Conservation (phyloP, 1,140 invertebrate species). For the Holcopasites calliopsidis region DNA sequence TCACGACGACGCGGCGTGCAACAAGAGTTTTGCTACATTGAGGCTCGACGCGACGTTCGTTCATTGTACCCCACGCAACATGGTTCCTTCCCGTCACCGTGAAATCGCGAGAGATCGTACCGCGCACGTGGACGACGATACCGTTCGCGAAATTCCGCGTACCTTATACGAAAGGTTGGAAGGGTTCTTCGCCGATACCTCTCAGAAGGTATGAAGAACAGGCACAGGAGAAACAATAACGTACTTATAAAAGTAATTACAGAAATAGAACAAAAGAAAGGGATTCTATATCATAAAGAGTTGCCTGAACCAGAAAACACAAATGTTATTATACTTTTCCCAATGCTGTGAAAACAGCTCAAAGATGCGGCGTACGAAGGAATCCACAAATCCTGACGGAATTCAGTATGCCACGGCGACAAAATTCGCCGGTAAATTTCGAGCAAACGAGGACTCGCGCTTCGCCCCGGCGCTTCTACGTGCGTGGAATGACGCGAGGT, state of each 20-base stretch:
- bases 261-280: not conserved
- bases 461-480: constrained; percentile 43
- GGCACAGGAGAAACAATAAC: too few relatives aligned
- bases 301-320: too few relatives aligned
- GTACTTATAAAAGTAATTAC: too few relatives aligned
- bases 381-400: not conserved
- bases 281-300: too few relatives aligned
- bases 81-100: not conserved
- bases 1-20: not conserved
- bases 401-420: not conserved
- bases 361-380: too few relatives aligned
- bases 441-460: constrained; percentile 25
- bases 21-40: constrained; percentile 45
- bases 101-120: constrained; percentile 13
- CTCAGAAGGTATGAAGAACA: too few relatives aligned
- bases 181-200: too few relatives aligned
- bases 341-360: too few relatives aligned
- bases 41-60: not conserved
- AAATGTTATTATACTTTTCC: too few relatives aligned
- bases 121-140: not conserved
- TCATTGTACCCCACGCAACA: not conserved
- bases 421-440: constrained; percentile 31
- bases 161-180: too few relatives aligned
- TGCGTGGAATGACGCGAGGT: constrained; percentile 41
- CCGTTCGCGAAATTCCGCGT: not conserved